phyloP scores from a whole-genome alignment of 2,888 invertebrate species.

The Latrodectus hesperus region DNA sequence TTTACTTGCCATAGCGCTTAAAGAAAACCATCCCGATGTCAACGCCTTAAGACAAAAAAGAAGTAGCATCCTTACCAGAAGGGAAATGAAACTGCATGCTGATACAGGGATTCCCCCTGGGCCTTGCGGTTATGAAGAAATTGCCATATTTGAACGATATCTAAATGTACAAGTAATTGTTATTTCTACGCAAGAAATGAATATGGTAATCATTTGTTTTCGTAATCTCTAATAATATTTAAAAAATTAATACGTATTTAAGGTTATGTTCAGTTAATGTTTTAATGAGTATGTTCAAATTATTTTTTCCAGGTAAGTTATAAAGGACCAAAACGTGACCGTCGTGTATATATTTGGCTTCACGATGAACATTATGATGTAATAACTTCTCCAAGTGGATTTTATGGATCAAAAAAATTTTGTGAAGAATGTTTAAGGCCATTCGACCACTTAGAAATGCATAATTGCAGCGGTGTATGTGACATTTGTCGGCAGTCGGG shows the following conservation, averaged over 20 bases:
- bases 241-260: background rate
- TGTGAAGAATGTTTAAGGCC: no score
- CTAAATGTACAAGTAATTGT: no score
- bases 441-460: no score
- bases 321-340: no score
- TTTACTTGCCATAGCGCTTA: background rate
- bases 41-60: background rate
- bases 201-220: background rate
- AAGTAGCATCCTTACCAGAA: background rate
- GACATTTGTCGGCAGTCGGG: no score
- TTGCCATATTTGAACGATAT: background rate
- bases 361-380: background rate
- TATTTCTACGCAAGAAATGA: no score
- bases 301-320: no score
- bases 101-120: background rate
- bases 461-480: no score
- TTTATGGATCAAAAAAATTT: no score
- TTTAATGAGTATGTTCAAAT: background rate
- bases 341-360: slow-evolving; percentile 8
- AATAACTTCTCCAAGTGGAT: background rate
- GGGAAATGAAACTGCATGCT: background rate
- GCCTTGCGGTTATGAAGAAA: slow-evolving; percentile 12
- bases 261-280: background rate
- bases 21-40: background rate
- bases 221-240: slow-evolving; percentile 4